Evolutionary conservation across 2,888 invertebrate species (phyloP).

Genomic region (Cenopis cana): DNA sequence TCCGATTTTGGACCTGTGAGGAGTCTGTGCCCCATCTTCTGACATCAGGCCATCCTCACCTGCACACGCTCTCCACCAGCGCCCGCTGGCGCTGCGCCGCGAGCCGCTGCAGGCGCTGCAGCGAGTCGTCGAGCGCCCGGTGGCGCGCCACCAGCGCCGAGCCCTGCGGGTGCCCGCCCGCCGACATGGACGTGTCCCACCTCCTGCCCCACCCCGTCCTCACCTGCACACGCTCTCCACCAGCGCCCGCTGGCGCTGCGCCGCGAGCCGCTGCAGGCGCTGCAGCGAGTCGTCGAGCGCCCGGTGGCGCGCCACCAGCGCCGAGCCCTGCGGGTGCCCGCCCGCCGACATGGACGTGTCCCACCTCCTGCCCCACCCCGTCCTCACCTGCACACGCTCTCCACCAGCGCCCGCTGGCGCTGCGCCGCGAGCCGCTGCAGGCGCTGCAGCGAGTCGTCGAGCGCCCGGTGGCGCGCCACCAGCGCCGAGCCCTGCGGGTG

Average conservation of each 20-base stretch:
- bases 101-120: neutral
- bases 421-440: neutral
- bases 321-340: no score
- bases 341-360: no score
- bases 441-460: conserved; percentile 76
- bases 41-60: no score
- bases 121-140: conserved; percentile 83
- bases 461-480: conserved; percentile 84
- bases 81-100: neutral
- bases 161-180: no score
- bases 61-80: conserved; percentile 10
- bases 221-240: conserved; percentile 9
- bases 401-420: conserved; percentile 1
- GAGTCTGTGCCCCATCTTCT: no score
- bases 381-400: conserved; percentile 12
- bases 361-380: no score
- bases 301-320: conserved; percentile 89
- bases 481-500: no score
- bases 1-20: no score
- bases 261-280: neutral
- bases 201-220: no score
- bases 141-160: conserved; percentile 78
- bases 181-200: no score
- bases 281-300: conserved; percentile 83
- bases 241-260: conserved; percentile 3